These are phyloP conservation scores for Halcyon badia DNA, from an alignment of 2,797 vertebrate genomes.

Conservation along the genomic window DNA sequence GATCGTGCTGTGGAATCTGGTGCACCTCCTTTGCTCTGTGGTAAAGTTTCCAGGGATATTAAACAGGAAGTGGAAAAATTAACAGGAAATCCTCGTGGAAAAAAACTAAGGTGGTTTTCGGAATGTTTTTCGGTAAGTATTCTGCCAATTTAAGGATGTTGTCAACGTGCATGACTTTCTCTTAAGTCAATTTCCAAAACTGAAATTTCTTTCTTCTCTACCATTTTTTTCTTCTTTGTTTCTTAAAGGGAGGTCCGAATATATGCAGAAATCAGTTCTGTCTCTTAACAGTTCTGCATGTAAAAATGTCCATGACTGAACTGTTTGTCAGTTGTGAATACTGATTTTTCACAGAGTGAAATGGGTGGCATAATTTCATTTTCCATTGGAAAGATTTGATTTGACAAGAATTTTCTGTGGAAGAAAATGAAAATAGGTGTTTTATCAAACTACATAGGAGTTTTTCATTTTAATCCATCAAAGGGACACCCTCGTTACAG, in stretches of 20 bases:
- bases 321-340: not conserved
- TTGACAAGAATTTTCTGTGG: not conserved
- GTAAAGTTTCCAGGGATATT: slow-evolving; percentile 93
- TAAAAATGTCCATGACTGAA: not conserved
- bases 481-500: not conserved
- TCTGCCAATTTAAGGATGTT: not conserved
- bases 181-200: not conserved
- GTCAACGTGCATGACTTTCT: not conserved
- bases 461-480: not conserved
- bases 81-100: slow-evolving; percentile 79
- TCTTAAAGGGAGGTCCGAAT: not conserved
- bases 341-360: not conserved
- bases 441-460: not conserved
- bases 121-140: slow-evolving; percentile 93
- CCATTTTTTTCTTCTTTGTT: not conserved
- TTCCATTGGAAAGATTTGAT: not conserved
- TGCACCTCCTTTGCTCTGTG: slow-evolving; percentile 90
- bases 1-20: slow-evolving; percentile 90
- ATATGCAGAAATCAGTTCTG: not conserved
- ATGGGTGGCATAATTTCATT: not conserved
- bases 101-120: slow-evolving; percentile 95
- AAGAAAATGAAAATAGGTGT: not conserved
- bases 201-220: not conserved
- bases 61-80: slow-evolving; percentile 95
- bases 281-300: not conserved